These are phyloP conservation scores for Hippoglossus stenolepis DNA, from an alignment of 2,113 vertebrate species.

Conservation along the genomic window DNA sequence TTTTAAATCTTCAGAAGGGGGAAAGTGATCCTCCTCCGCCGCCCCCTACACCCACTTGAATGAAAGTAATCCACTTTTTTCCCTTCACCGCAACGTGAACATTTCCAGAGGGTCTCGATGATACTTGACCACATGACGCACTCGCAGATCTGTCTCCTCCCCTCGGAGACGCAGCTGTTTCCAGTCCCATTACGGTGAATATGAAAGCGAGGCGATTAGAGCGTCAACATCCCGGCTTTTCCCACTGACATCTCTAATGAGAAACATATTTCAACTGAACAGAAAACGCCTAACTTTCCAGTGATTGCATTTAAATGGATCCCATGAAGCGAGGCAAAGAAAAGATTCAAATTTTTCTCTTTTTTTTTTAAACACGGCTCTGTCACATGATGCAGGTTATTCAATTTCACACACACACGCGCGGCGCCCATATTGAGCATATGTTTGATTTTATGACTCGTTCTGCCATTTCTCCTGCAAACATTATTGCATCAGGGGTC, in stretches of 20 bases:
- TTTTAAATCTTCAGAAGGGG: slow-evolving; percentile 64
- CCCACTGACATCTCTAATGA: slow-evolving; percentile 67
- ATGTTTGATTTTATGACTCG: slow-evolving; percentile 69
- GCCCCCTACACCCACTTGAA: slow-evolving; percentile 50
- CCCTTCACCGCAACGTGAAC: slow-evolving; percentile 53
- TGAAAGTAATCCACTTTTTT: slow-evolving; percentile 68
- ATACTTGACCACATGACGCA: slow-evolving; percentile 69
- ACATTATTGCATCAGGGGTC: slow-evolving; percentile 63
- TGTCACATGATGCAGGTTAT: slow-evolving; percentile 56
- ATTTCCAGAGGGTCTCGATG: slow-evolving; percentile 63
- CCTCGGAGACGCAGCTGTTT: slow-evolving; percentile 65
- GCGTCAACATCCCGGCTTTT: slow-evolving; percentile 50
- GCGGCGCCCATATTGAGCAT: slow-evolving; percentile 40
- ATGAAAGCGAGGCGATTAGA: slow-evolving; percentile 60
- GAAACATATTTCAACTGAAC: slow-evolving; percentile 68
- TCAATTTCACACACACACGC: slow-evolving; percentile 43
- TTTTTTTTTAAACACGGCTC: slow-evolving; percentile 21
- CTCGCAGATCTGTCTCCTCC: slow-evolving; percentile 6
- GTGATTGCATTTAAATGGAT: slow-evolving; percentile 74
- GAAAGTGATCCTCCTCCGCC: slow-evolving; percentile 17
- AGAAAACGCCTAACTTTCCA: slow-evolving; percentile 36
- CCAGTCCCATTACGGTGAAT: slow-evolving; percentile 52
- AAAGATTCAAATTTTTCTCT: slow-evolving; percentile 37
- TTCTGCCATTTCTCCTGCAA: slow-evolving; percentile 43
- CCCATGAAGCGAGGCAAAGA: slow-evolving; percentile 34